Percentiles rank a stretch among this genome's conserved stretches.
Conservation (phyloP, 2,888 invertebrate genomes). For the Aphidius colemani region DNA sequence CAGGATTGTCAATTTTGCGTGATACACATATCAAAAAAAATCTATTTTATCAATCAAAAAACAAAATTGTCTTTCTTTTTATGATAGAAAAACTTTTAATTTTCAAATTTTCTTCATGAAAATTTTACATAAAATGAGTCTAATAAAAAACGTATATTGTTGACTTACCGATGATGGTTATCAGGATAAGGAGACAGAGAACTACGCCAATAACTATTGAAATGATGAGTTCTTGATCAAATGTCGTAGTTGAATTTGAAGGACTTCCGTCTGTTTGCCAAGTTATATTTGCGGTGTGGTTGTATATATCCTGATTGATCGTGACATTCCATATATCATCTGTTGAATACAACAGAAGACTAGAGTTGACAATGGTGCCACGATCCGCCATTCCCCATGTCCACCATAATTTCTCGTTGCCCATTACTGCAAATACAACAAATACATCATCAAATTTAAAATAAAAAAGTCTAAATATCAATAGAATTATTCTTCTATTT, state of each 20-base stretch:
- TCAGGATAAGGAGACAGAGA: constrained; percentile 45
- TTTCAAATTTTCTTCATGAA: no score
- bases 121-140: no score
- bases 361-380: constrained; percentile 40
- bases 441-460: no score
- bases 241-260: constrained; percentile 20
- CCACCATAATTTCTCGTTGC: constrained; percentile 48
- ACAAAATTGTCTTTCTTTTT: no score
- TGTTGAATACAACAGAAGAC: constrained; percentile 37
- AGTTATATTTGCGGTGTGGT: constrained; percentile 37
- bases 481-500: no score
- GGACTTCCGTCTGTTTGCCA: constrained; percentile 26
- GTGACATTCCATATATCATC: constrained; percentile 40
- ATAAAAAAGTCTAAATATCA: no score
- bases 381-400: constrained; percentile 44
- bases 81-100: no score
- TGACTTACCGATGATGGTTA: constrained; percentile 47
- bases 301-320: constrained; percentile 37
- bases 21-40: no score
- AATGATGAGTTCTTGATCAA: constrained; percentile 41
- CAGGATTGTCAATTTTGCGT: no score
- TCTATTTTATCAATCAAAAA: no score
- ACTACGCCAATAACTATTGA: constrained; percentile 42
- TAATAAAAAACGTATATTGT: not conserved
- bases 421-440: constrained; percentile 40